These are phyloP conservation scores for Octonoba sinensis DNA, from an alignment of 2,888 invertebrate genomes.

Conservation along the genomic window DNA sequence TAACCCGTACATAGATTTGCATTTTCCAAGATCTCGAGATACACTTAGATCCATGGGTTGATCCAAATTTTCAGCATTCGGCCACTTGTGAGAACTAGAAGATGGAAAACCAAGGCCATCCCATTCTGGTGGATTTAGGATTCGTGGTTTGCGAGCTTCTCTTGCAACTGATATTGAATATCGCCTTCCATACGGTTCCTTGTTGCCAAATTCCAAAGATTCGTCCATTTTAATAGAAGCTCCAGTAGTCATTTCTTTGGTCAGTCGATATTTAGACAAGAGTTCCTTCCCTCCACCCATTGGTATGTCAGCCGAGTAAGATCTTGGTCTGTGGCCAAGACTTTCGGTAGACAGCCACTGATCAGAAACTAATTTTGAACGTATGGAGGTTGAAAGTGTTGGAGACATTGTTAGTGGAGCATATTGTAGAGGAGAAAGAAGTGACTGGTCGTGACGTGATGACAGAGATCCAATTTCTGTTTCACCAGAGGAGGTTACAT, in stretches of 20 bases:
- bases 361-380: conserved; percentile 38
- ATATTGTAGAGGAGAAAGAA: conserved; percentile 37
- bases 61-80: conserved; percentile 41
- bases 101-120: not conserved
- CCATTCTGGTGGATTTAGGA: conserved; percentile 41
- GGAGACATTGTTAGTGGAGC: conserved; percentile 18
- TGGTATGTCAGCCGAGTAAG: conserved; percentile 58
- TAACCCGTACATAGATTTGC: conserved; percentile 31
- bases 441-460: conserved; percentile 23
- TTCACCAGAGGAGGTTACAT: conserved; percentile 53
- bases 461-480: conserved; percentile 32
- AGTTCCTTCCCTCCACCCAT: conserved; percentile 43
- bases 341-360: conserved; percentile 53
- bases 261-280: conserved; percentile 27
- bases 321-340: conserved; percentile 51
- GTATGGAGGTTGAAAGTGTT: not conserved
- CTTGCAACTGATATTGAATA: conserved; percentile 62
- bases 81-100: conserved; percentile 30
- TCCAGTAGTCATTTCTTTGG: conserved; percentile 21
- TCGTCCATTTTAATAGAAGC: conserved; percentile 24
- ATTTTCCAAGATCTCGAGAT: conserved; percentile 35
- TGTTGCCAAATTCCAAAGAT: conserved; percentile 37
- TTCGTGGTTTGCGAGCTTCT: conserved; percentile 44
- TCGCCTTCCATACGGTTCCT: conserved; percentile 46
- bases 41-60: conserved; percentile 66